Evolutionary conservation across 2,797 vertebrate genomes (phyloP), one percentile per base, ranked within the genome.

Genomic region (Melanotaenia trifasciata): DNA sequence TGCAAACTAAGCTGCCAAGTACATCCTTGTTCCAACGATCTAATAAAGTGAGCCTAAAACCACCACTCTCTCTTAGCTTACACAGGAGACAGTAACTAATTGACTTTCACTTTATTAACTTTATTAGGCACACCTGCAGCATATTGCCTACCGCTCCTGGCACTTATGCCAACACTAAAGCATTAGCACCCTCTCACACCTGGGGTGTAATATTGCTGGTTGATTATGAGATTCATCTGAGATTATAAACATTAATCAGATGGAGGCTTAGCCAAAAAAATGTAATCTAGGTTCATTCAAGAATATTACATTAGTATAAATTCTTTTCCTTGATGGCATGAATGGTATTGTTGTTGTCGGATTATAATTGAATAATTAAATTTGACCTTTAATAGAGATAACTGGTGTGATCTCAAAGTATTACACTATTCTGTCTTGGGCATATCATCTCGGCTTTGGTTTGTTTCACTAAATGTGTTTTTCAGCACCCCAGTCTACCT

Each of bases 401-500:
- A 40, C 63, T 53, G 20, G 35, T 61, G 33, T 72, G 35, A 58
- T 74, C 28, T 77, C 32, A 64, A 57, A 79, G 61, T 57, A 64
- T 40, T 58, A 70, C 70, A 78, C 33, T 40, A 43, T 59, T 13
- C 36, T 33, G 60, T 73, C 68, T 72, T 5, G 35, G 59, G 59
- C 28, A 74, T 74, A 76, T 84, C 79, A 73, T 81, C 78, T 51
- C 33, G 35, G 54, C 72, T 64, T 22, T 73, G 70, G 84, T 67
- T 75, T 58, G 36, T 71, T 30, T 66, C 28, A 66, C 71, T 70
- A 85, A 85, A 87, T 83, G 81, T 83, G 80, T 68, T 72, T 90
- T 84, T 85, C 67, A 50, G 76, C 67, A 9, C 58, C 73, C 76
- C 74, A 72, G 69, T 83, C 76, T 78, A 89, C 89, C 90, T 89